phyloP scores from a whole-genome alignment of 2,888 invertebrate genomes.

The Lycia hirtaria region DNA sequence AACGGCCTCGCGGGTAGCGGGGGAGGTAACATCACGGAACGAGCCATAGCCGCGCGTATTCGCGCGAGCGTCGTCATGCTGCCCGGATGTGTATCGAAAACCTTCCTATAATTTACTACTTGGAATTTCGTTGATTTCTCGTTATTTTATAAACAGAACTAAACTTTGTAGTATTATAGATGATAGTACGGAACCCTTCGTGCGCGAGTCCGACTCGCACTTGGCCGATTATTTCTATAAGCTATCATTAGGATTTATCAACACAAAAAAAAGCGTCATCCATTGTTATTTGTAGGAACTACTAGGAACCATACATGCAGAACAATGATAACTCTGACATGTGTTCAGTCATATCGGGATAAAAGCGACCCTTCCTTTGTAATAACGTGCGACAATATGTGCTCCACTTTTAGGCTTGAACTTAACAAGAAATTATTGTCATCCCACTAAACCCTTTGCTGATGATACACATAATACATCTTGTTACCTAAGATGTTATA shows the following conservation, averaged over 20 bases:
- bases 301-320: slow-evolving; percentile 45
- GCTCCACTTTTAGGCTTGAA: slow-evolving; percentile 58
- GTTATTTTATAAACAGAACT: too few species aligned
- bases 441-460: slow-evolving; percentile 33
- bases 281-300: slow-evolving; percentile 51
- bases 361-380: slow-evolving; percentile 58
- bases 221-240: too few species aligned
- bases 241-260: slow-evolving; percentile 26
- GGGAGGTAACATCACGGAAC: too few species aligned
- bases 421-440: slow-evolving; percentile 55
- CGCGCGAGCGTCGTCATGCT: too few species aligned
- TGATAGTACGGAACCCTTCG: too few species aligned
- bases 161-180: too few species aligned
- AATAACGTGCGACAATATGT: slow-evolving; percentile 59
- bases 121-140: too few species aligned
- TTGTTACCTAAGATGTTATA: slow-evolving; percentile 11
- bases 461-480: slow-evolving; percentile 11
- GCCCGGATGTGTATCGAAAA: too few species aligned
- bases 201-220: too few species aligned
- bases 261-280: slow-evolving; percentile 42
- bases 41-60: too few species aligned
- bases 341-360: slow-evolving; percentile 60
- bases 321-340: slow-evolving; percentile 57
- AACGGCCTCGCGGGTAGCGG: too few species aligned
- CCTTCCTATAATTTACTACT: too few species aligned